phyloP scores from a whole-genome alignment of 2,113 vertebrate species.

The Melanerpes aurifrons region DNA sequence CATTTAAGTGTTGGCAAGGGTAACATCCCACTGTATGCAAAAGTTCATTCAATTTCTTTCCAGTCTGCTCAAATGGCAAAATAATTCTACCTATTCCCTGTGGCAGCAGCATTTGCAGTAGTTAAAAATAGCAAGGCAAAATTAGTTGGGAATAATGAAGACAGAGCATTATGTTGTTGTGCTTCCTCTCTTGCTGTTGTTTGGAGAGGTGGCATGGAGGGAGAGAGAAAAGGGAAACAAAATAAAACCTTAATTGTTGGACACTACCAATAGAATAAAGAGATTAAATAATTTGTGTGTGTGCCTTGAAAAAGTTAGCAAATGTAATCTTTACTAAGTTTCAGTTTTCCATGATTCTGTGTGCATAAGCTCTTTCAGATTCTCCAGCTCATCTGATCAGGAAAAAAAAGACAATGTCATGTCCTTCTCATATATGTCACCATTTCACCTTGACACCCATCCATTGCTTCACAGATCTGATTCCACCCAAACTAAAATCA shows the following conservation, averaged over 20 bases:
- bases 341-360: background rate
- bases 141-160: slow-evolving; percentile 40
- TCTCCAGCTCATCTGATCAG: background rate
- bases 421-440: background rate
- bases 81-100: slow-evolving; percentile 54
- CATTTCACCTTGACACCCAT: background rate
- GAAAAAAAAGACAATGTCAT: background rate
- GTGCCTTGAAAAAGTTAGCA: too few relatives aligned
- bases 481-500: background rate
- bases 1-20: slow-evolving; percentile 42
- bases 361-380: background rate
- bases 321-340: background rate
- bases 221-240: background rate
- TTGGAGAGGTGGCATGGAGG: background rate
- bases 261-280: background rate
- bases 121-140: slow-evolving; percentile 55
- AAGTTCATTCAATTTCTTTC: slow-evolving; percentile 50
- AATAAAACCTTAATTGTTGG: background rate
- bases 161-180: background rate
- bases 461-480: background rate
- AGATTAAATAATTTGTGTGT: background rate
- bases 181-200: background rate
- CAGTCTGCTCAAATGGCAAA: slow-evolving; percentile 41
- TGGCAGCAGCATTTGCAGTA: slow-evolving; percentile 25
- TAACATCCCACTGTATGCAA: slow-evolving; percentile 14